Base-by-base conservation (phyloP, 1,140 invertebrate genomes). In the Drosophila chauvacae region DNA sequence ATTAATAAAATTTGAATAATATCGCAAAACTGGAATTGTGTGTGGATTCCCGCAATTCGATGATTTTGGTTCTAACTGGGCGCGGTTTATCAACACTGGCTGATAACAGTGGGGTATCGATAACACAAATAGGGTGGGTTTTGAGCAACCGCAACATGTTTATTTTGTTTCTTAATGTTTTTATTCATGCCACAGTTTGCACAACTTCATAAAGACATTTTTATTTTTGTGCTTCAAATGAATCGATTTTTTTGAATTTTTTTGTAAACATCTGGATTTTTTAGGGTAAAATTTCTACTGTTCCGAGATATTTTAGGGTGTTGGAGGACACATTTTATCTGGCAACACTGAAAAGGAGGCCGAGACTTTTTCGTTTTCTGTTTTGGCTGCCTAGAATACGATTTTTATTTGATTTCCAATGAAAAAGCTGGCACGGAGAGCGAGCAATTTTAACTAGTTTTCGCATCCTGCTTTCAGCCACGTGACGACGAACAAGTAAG, bases 401-500 rank as follows among this genome's bases (percentile, higher is more conserved):
- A 28, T 62, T 60, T 50, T 39, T n/a, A n/a, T 5, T 5, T 37
- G 0, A 4, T 44, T 72, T 55, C 39, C 16, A n/a, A 71, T 37
- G n/a, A 39, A 41, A 50, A 37, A 20, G 26, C 28, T 23, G 26
- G 3, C 23, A 55, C 11, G 18, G 7, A 18, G n/a, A 7, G 23
- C 44, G 20, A 56, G 18, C 16, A 30, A 68, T 28, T 44, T 60
- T 13, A 30, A 41, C 26, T 20, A 41, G 18, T 11, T 33, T 30
- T 23, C 20, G 26, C 11, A 37, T 59, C 37, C 42, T 35, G 20
- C 33, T 37, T 37, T 2, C 18, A 60, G 14, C 18, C 30, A 30
- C 33, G 44, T 26, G 35, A 26, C 64, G 6, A 35, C 64, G 6
- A 35, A 37, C 55, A 71, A 50, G 66, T 72, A 60, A 72, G 53